phyloP scores from a whole-genome alignment of 1,140 invertebrate genomes.

The Plodia interpunctella region DNA sequence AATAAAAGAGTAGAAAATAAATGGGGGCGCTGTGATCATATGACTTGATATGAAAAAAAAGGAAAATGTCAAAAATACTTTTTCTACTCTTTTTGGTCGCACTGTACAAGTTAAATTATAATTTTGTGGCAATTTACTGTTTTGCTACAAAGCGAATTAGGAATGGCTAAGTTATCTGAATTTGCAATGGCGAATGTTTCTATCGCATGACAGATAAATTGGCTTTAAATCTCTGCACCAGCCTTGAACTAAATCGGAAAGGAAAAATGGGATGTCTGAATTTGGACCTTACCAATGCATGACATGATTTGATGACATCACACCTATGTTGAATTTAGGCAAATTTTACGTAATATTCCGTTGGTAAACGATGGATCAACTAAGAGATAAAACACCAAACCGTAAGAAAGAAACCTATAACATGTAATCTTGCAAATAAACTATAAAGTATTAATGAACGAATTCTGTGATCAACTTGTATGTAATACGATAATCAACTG shows the following conservation, averaged over 20 bases:
- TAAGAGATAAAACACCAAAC: not conserved
- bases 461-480: too few species aligned
- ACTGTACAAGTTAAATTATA: slow-evolving; percentile 16
- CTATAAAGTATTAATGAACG: too few species aligned
- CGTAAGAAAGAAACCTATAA: too few species aligned
- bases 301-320: slow-evolving; percentile 5
- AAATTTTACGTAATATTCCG: not conserved
- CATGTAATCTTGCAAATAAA: too few species aligned
- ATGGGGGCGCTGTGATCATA: too few species aligned
- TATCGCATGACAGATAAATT: not conserved
- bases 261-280: not conserved
- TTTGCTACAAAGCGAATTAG: not conserved
- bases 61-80: too few species aligned
- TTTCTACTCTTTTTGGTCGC: too few species aligned
- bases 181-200: not conserved
- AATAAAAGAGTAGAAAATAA: too few species aligned
- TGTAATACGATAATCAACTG: too few species aligned
- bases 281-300: slow-evolving; percentile 2
- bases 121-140: slow-evolving; percentile 6
- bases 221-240: slow-evolving; percentile 1
- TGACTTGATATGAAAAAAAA: too few species aligned
- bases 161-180: not conserved
- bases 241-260: not conserved
- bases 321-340: not conserved
- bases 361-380: not conserved